phyloP scores from a whole-genome alignment of 1,140 invertebrate species.

The Drosophila orosa region DNA sequence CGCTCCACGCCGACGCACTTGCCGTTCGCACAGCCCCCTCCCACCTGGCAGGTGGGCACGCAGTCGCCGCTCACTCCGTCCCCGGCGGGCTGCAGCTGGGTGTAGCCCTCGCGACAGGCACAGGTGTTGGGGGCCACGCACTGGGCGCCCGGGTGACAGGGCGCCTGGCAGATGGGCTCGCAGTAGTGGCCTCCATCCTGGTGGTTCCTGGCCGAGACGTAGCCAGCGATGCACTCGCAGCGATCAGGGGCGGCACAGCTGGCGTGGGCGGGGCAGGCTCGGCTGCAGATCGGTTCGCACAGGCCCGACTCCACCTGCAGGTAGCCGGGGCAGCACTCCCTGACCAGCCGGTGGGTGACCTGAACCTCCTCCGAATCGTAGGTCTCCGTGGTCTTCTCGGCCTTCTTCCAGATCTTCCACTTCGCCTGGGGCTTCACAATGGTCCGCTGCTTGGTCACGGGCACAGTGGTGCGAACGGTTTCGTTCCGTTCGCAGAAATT shows the following conservation, averaged over 20 bases:
- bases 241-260: conserved; percentile 66
- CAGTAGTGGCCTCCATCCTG: conserved; percentile 65
- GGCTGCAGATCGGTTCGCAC: conserved; percentile 67
- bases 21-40: conserved; percentile 57
- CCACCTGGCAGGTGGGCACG: conserved; percentile 52
- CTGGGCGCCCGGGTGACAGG: conserved; percentile 47
- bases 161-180: conserved; percentile 57
- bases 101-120: conserved; percentile 55
- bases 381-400: conserved; percentile 34
- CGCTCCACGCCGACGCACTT: conserved; percentile 57
- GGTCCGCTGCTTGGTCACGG: conserved; percentile 53
- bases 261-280: conserved; percentile 65
- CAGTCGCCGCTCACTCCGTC: conserved; percentile 62
- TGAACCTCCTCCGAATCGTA: conserved; percentile 54
- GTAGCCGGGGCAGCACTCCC: conserved; percentile 64
- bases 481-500: conserved; percentile 66
- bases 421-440: conserved; percentile 49
- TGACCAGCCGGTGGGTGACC: conserved; percentile 42
- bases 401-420: conserved; percentile 66
- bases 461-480: conserved; percentile 35
- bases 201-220: conserved; percentile 57
- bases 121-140: conserved; percentile 68
- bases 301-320: conserved; percentile 52
- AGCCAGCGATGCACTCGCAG: conserved; percentile 68
- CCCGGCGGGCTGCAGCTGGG: conserved; percentile 29